Evolutionary conservation across 2,888 invertebrate genomes (phyloP).

Genomic region (Catocala nupta): DNA sequence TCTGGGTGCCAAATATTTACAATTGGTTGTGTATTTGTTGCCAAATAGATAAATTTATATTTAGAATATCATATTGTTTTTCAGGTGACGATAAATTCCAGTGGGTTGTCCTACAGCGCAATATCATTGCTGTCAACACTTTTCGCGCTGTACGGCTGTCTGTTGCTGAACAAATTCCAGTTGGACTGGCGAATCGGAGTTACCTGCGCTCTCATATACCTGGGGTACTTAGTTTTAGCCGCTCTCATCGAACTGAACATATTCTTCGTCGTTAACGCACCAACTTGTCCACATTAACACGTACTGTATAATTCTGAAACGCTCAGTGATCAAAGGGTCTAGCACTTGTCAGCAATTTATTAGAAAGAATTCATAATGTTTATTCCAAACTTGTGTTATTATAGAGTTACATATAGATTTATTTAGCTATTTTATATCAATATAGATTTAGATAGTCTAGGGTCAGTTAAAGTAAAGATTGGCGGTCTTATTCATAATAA

Average conservation of each 20-base stretch:
- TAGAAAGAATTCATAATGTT: too few species aligned
- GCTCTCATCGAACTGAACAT: slow-evolving; percentile 92
- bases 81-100: slow-evolving; percentile 91
- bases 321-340: too few species aligned
- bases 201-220: slow-evolving; percentile 89
- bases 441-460: too few species aligned
- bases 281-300: slow-evolving; percentile 88
- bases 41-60: too few species aligned
- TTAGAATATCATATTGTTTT: slow-evolving; percentile 26
- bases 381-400: too few species aligned
- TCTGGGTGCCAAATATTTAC: too few species aligned
- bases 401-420: too few species aligned
- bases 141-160: slow-evolving; percentile 89
- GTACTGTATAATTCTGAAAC: background rate
- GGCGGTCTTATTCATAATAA: too few species aligned
- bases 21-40: too few species aligned
- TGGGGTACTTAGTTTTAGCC: slow-evolving; percentile 89
- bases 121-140: slow-evolving; percentile 92
- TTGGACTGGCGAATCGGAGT: slow-evolving; percentile 91
- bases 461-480: too few species aligned
- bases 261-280: slow-evolving; percentile 91
- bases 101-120: slow-evolving; percentile 92
- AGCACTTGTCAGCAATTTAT: too few species aligned
- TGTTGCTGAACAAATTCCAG: slow-evolving; percentile 90
- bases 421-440: too few species aligned